Evolutionary conservation across 2,113 vertebrate species (phyloP), one percentile per base, ranked within the genome.

Genomic region (Callocephalon fimbriatum): DNA sequence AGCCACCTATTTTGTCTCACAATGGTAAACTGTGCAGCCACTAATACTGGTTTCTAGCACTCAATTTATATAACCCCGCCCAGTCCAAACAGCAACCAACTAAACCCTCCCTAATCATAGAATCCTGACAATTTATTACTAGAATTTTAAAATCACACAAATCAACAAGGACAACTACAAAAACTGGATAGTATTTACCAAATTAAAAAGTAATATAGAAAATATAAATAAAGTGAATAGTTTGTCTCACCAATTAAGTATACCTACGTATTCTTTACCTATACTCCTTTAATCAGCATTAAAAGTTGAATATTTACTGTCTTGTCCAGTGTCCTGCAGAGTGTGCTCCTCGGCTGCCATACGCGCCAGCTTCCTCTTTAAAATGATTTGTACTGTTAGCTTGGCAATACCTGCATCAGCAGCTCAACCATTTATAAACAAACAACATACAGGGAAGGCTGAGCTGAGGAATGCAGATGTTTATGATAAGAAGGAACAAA

Each of bases 211-310:
- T 98, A 98, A 98, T 98, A 98, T 97, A 98, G 98, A 98, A 99
- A 98, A 98, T 98, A 98, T 98, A 99, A 98, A 99, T 99, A 99
- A 99, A 99, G 99, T 98, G 99, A 99, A 99, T 99, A 99, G 98
- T 99, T 99, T 99, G 98, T 99, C 99, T 99, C 99, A 99, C 99
- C 99, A 99, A 99, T 99, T 98, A 99, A 98, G 99, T 98, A 99
- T 99, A 99, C 99, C 99, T 99, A 99, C 99, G 99, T 98, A 99
- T 99, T 99, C 99, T 99, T 99, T 99, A 99, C 99, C 99, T 99
- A 99, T 99, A 99, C 99, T 99, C 99, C 98, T 99, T 99, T 99
- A 99, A 99, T 99, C 99, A 99, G 98, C 99, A 99, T 99, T 99
- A 99, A 99, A 99, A 99, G 98, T 98, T 99, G 99, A 99, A 99